Percentiles rank a stretch among this genome's conserved stretches.
Conservation (phyloP, 2,113 vertebrate genomes). For the Scytalopus superciliaris region DNA sequence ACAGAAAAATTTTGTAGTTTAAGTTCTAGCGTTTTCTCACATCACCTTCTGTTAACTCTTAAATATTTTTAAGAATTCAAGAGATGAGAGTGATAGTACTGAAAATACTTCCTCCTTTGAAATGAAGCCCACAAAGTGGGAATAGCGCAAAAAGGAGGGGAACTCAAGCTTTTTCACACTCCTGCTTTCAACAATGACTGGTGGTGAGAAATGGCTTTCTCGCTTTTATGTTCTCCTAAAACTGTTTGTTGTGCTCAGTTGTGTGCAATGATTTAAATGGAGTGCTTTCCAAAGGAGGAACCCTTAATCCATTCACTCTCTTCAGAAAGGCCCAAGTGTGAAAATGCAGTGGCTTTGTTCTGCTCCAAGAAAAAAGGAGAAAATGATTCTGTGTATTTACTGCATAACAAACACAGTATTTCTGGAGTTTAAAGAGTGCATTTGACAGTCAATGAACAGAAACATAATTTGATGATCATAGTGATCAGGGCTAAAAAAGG, state of each 20-base stretch:
- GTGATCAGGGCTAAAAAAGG: neutral
- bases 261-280: neutral
- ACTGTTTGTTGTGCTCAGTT: neutral
- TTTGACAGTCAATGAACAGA: neutral
- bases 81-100: neutral
- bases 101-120: constrained; percentile 8
- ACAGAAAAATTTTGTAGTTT: neutral
- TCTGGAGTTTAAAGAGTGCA: neutral
- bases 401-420: neutral
- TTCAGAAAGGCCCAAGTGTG: neutral
- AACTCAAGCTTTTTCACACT: constrained; percentile 27
- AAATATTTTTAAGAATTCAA: constrained; percentile 35
- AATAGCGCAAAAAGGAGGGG: neutral
- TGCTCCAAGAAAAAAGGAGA: neutral
- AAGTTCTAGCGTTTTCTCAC: constrained; percentile 31
- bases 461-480: neutral
- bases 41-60: constrained; percentile 41
- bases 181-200: neutral
- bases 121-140: neutral
- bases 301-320: neutral
- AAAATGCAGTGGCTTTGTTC: neutral
- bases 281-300: neutral
- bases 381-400: neutral
- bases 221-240: neutral
- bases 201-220: neutral